Evolutionary conservation across 2,888 invertebrate species (phyloP).

Genomic region (Drosophila kokeensis): DNA sequence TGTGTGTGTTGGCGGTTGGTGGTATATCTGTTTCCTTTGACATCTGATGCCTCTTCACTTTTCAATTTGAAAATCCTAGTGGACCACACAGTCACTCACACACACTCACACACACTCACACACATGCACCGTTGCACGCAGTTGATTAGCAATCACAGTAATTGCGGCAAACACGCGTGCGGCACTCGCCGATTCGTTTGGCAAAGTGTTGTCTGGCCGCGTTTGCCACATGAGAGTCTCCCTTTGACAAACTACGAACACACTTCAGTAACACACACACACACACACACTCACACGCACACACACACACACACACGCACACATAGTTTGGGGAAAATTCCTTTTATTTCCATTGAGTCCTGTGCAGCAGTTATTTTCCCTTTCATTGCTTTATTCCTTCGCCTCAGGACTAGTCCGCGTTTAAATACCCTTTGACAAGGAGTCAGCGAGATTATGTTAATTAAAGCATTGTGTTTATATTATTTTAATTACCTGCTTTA

Average conservation of each 20-base stretch:
- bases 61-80: slow-evolving; percentile 12
- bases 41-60: slow-evolving; percentile 32
- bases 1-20: neutral
- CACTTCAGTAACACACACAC: neutral
- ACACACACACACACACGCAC: neutral
- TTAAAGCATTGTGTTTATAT: neutral
- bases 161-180: slow-evolving; percentile 45
- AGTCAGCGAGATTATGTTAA: neutral
- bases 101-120: slow-evolving; percentile 2
- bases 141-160: slow-evolving; percentile 62
- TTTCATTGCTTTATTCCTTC: neutral
- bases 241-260: slow-evolving; percentile 42
- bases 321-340: slow-evolving; percentile 9
- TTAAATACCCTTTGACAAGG: neutral
- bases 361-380: neutral
- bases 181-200: slow-evolving; percentile 32
- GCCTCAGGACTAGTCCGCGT: neutral
- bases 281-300: too few species aligned
- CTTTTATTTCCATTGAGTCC: neutral
- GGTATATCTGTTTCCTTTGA: slow-evolving; percentile 5
- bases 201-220: slow-evolving; percentile 47
- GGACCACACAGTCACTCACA: neutral
- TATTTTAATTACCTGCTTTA: neutral
- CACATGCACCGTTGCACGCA: neutral
- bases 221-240: neutral